These are phyloP conservation scores for Epinotia bilunana DNA, from an alignment of 2,888 invertebrate genomes.

Conservation along the genomic window DNA sequence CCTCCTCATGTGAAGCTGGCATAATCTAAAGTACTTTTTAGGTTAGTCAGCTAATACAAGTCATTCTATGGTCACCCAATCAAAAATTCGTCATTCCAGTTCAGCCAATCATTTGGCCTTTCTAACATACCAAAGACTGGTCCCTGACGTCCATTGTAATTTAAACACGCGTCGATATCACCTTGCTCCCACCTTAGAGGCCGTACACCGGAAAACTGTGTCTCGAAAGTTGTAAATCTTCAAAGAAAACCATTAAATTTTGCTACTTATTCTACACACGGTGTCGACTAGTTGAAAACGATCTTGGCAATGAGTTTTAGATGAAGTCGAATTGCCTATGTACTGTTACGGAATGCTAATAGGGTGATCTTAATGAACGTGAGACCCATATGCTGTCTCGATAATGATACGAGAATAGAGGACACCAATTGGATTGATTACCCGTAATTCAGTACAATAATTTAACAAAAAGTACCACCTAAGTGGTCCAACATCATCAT, in stretches of 20 bases:
- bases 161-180: conserved; percentile 26
- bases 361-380: conserved; percentile 23
- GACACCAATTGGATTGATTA: too few species aligned
- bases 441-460: background rate
- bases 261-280: conserved; percentile 28
- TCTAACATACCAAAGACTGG: conserved; percentile 13
- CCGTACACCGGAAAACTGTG: conserved; percentile 41
- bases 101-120: conserved; percentile 8
- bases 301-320: conserved; percentile 37
- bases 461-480: background rate
- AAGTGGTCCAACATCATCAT: background rate
- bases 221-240: conserved; percentile 40
- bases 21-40: too few species aligned
- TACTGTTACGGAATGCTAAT: conserved; percentile 24
- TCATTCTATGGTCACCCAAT: background rate
- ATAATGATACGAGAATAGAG: background rate
- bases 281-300: conserved; percentile 24
- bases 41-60: too few species aligned
- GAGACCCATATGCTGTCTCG: background rate
- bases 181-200: conserved; percentile 36
- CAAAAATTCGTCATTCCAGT: background rate
- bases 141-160: conserved; percentile 36
- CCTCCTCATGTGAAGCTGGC: too few species aligned
- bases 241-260: conserved; percentile 36
- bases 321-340: conserved; percentile 26